Base-by-base conservation (phyloP, 2,888 invertebrate species). In the Raillietiella orientalis region DNA sequence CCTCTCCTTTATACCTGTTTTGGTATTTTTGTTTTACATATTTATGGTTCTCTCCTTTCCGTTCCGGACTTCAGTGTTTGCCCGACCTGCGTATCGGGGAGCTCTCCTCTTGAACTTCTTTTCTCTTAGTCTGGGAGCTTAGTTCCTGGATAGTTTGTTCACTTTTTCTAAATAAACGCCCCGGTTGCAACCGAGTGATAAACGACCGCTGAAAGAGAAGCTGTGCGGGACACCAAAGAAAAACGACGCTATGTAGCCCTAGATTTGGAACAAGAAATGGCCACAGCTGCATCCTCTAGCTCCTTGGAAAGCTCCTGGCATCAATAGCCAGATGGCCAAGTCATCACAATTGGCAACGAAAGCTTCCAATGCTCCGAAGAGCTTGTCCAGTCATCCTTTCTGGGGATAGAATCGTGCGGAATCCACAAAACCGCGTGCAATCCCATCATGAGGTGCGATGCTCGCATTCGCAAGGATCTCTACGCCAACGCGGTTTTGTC, bases 261-360 rank as follows among this genome's bases (percentile, higher is more conserved):
- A 6, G 19, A 17, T n/a, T 17, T 17, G 6, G 19, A 17, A 41
- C 39, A 42, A 33, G 42, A 42, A 34, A 42, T 42, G 42, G 35
- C 36, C 26, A 41, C 42, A 26, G 40, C 41, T 29, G 41, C 41
- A 16, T n/a, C n/a, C n/a, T n/a, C n/a, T n/a, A n/a, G n/a, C n/a
- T n/a, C n/a, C n/a, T n/a, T n/a, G n/a, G n/a, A n/a, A n/a, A n/a
- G n/a, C n/a, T n/a, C n/a, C 35, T 37, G 9, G 37, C 37, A 13
- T 37, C 38, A 24, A 37, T 40, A 28, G 35, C 41, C 14, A 42
- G 43, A 34, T 43, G 43, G 36, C n/a, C 42, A 43, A 32, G 41
- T 42, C 26, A 43, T 43, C 36, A 42, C 42, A 32, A 42, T 42
- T 26, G 42, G 42, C 21, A 43, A 43, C 35, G 42, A 42, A 34